Conservation (phyloP, 2,797 vertebrate genomes). For the Darevskia nairensis region DNA sequence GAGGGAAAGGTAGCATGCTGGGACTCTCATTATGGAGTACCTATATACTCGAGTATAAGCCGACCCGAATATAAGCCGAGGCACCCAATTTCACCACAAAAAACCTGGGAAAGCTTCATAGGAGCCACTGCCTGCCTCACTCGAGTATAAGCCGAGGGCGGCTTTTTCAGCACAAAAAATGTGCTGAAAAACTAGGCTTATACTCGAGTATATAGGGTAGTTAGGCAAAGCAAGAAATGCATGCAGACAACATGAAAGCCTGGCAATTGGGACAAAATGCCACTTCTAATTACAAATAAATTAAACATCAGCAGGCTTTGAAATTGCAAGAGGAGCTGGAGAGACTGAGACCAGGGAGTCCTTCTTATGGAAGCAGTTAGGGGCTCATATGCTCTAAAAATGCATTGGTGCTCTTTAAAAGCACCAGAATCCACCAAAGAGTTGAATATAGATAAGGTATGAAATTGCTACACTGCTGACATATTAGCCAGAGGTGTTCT, state of each 20-base stretch:
- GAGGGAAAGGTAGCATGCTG: conserved; percentile 42
- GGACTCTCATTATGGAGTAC: conserved; percentile 58
- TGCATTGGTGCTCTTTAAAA: background rate
- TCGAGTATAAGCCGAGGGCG: no score
- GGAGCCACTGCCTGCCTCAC: no score
- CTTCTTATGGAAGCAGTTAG: background rate
- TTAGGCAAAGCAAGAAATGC: conserved; percentile 51
- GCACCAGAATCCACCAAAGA: background rate
- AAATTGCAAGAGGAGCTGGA: background rate
- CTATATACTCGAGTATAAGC: no score
- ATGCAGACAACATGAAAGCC: conserved; percentile 42
- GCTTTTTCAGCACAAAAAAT: no score
- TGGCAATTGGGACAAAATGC: background rate
- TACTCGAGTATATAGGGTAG: no score
- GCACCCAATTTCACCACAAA: no score
- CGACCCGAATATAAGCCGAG: no score
- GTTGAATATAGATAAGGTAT: background rate
- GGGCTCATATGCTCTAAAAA: background rate
- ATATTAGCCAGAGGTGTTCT: background rate
- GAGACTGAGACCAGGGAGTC: background rate
- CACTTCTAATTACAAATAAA: conserved; percentile 58
- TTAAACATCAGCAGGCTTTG: conserved; percentile 36
- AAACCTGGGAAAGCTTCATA: no score
- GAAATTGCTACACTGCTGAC: background rate
- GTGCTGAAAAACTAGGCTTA: no score